These are phyloP conservation scores for Camponotus floridanus DNA, from an alignment of 1,140 invertebrate genomes.

Conservation along the genomic window DNA sequence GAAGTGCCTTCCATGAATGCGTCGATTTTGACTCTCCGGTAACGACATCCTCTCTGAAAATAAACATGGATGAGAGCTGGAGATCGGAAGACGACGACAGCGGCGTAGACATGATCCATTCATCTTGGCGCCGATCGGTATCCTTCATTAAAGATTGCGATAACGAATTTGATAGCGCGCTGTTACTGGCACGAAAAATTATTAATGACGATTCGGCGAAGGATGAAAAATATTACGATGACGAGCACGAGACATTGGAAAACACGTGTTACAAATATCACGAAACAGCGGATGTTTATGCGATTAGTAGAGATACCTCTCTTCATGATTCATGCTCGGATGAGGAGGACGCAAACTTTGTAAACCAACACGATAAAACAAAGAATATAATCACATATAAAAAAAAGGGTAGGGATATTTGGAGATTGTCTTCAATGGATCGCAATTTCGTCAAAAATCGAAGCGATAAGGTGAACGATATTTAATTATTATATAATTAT, in stretches of 20 bases:
- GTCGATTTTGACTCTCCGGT: not conserved
- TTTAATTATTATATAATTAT: not conserved
- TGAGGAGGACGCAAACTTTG: not conserved
- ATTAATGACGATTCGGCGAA: not conserved
- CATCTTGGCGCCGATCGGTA: conserved; percentile 31
- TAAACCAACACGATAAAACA: not conserved
- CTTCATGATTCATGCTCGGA: not conserved
- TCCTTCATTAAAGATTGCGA: conserved; percentile 21
- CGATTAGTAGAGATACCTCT: not conserved
- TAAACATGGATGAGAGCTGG: conserved; percentile 42
- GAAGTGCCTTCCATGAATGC: conserved; percentile 7
- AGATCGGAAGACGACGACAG: conserved; percentile 3
- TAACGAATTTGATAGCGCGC: conserved; percentile 32
- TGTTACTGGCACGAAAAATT: conserved; percentile 18
- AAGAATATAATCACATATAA: conserved; percentile 13
- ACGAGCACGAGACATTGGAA: not conserved
- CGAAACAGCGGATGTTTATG: not conserved
- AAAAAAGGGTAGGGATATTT: conserved; percentile 1
- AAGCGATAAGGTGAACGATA: not conserved
- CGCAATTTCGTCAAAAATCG: not conserved
- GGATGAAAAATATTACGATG: conserved; percentile 1
- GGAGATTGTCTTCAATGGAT: not conserved
- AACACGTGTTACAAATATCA: conserved; percentile 25
- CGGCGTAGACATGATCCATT: not conserved
- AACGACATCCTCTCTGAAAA: conserved; percentile 36